A percentile compares a stretch with the other conserved stretches of the same genome.
Conservation (phyloP, 2,797 vertebrate genomes). For the Acanthurus leucopareius region DNA sequence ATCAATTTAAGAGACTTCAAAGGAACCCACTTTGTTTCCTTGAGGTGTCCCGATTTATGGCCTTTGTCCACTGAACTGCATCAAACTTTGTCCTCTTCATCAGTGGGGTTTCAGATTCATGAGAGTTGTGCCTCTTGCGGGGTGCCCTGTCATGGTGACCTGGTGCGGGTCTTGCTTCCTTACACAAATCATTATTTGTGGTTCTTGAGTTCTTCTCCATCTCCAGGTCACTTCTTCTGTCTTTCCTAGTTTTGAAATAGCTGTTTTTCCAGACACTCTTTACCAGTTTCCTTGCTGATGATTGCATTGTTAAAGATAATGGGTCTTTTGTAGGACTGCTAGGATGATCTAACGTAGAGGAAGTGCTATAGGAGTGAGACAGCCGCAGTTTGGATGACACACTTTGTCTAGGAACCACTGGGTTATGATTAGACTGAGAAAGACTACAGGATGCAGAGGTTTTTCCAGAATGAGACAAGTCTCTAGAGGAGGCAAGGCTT, state of each 20-base stretch:
- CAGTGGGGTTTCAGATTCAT: not conserved
- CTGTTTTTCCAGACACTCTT: not conserved
- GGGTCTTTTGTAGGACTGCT: too few species aligned
- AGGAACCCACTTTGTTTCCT: conserved; percentile 40
- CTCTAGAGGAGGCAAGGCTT: not conserved
- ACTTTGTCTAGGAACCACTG: not conserved
- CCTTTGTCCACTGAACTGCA: conserved; percentile 25
- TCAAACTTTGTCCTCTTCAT: conserved; percentile 40
- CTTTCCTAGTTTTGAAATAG: not conserved
- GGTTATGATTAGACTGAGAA: not conserved
- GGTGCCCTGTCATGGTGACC: not conserved
- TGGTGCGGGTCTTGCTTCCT: not conserved
- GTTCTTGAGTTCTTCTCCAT: not conserved
- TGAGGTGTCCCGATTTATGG: not conserved
- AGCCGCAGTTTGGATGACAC: not conserved
- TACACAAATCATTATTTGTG: fast-evolving
- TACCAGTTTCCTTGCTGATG: conserved; percentile 11
- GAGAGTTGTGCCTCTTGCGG: conserved; percentile 1
- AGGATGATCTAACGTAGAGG: not conserved
- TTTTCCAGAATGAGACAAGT: not conserved
- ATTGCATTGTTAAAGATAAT: not conserved
- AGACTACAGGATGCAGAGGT: not conserved
- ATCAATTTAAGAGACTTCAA: not conserved
- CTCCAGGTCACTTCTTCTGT: not conserved
- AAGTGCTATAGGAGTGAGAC: not conserved